Evolutionary conservation across 2,888 invertebrate genomes (phyloP).

Genomic region (Latrodectus hesperus): DNA sequence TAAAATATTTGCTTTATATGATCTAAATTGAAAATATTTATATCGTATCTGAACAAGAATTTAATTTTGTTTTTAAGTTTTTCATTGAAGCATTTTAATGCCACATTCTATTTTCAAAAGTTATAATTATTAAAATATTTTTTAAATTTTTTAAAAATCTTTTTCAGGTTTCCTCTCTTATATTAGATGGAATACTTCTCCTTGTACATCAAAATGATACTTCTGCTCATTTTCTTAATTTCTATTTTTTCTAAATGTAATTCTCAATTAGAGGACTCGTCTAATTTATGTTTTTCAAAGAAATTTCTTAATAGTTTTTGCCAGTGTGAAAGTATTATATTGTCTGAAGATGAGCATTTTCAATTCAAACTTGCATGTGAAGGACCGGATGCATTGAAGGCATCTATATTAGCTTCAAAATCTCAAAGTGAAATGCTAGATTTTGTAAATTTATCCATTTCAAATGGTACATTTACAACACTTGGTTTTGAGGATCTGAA

Average conservation of each 20-base stretch:
- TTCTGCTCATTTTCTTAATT: background rate
- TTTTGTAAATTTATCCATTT: conserved; percentile 23
- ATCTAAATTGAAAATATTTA: too few species aligned
- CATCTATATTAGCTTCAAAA: conserved; percentile 24
- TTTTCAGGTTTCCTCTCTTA: too few species aligned
- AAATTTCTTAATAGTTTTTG: conserved; percentile 47
- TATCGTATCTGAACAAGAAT: too few species aligned
- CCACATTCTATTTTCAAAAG: too few species aligned
- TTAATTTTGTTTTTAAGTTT: too few species aligned
- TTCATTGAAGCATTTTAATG: too few species aligned
- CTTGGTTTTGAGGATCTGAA: conserved; percentile 23
- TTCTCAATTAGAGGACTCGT: conserved; percentile 6
- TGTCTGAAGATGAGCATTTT: conserved; percentile 12
- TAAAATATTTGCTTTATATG: too few species aligned
- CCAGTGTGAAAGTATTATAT: conserved; percentile 33
- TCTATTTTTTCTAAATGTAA: background rate
- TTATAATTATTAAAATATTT: too few species aligned
- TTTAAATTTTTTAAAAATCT: too few species aligned
- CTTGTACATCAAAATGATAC: background rate
- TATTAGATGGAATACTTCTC: background rate
- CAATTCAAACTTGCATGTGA: conserved; percentile 40
- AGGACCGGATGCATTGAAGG: conserved; percentile 36
- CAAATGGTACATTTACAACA: conserved; percentile 21
- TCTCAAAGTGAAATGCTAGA: conserved; percentile 26
- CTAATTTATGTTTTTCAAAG: conserved; percentile 23